Base-by-base conservation (phyloP, 2,888 invertebrate genomes). In the Idaea straminata region DNA sequence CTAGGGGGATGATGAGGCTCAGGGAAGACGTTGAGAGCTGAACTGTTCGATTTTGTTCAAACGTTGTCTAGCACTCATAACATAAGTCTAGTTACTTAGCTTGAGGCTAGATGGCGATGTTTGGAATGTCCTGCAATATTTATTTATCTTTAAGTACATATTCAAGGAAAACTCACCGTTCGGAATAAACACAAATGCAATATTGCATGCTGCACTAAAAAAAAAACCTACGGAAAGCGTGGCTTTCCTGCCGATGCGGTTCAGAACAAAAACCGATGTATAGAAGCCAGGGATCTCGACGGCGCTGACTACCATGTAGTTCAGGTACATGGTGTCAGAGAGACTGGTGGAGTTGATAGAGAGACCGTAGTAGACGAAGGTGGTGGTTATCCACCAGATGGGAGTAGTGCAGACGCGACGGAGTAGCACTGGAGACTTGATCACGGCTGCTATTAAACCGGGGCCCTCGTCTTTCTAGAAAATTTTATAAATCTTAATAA, bases 361-460 rank as follows among this genome's bases (percentile, higher is more conserved):
- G 25, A 97, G 87, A 0, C 97, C 97, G 77, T 96, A 97, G 86
- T 96, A 97, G 13, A 97, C 95, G 74, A 97, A 95, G 0, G 96
- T 95, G 71, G 96, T 95, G 1, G 96, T 95, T 63, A 96, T 94
- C 96, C 96, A 96, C 89, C 96, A 96, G 73, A 96, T 93, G 13
- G 95, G 96, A 47, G 96, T 96, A 59, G 95, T 95, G 57, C 94
- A 78, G 62, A 95, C 85, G 36, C 95, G 91, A 0, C 94, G 81
- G 2, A 94, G 79, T 3, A 96, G 86, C n/a, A 90, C 84, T 0
- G 81, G 82, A 0, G 94, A 94, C 36, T 83, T 88, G 15, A 94
- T 75, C 57, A 95, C 89, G 35, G 91, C 84, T 36, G 68, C 75
- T 5, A 88, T 35, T 5, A 88, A 64, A 15, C 77, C 78, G 0